Percentiles rank a stretch among this genome's conserved stretches.
These are phyloP conservation scores for Bos taurus DNA, from an alignment of 2,113 vertebrate genomes.

Conservation along the genomic window DNA sequence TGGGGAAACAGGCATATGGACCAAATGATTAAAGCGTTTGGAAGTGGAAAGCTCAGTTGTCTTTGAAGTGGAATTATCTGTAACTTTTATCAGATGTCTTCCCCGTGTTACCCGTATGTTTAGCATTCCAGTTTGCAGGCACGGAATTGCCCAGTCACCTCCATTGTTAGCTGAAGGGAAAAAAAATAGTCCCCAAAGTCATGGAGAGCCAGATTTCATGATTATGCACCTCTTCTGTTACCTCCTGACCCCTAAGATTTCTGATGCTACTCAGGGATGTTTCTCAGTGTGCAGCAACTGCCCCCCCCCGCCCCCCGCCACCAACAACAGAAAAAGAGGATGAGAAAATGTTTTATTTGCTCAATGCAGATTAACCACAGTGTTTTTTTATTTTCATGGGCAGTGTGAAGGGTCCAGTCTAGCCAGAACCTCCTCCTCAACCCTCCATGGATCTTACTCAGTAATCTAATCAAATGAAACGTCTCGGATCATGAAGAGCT, in stretches of 20 bases:
- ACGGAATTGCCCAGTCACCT: not conserved
- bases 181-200: not conserved
- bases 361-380: not conserved
- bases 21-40: not conserved
- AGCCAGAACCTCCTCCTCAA: not conserved
- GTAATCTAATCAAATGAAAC: not conserved
- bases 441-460: not conserved
- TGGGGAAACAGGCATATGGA: not conserved
- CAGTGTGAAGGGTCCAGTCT: not conserved
- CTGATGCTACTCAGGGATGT: not conserved
- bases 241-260: not conserved
- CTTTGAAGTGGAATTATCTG: conserved; percentile 57
- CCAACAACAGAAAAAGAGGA: not conserved
- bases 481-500: not conserved
- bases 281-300: not conserved
- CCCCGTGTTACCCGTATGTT: conserved; percentile 21
- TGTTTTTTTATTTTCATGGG: not conserved
- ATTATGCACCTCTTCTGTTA: not conserved
- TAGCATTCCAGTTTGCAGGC: not conserved
- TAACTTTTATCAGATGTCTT: conserved; percentile 41
- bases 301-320: accelerated
- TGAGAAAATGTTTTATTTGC: not conserved
- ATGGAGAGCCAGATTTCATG: not conserved
- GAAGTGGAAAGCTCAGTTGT: not conserved
- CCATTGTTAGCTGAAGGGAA: not conserved